A percentile compares a stretch with the other conserved stretches of the same genome.
phyloP scores from a whole-genome alignment of 2,113 vertebrate species.

The Gallinago jamesoni region DNA sequence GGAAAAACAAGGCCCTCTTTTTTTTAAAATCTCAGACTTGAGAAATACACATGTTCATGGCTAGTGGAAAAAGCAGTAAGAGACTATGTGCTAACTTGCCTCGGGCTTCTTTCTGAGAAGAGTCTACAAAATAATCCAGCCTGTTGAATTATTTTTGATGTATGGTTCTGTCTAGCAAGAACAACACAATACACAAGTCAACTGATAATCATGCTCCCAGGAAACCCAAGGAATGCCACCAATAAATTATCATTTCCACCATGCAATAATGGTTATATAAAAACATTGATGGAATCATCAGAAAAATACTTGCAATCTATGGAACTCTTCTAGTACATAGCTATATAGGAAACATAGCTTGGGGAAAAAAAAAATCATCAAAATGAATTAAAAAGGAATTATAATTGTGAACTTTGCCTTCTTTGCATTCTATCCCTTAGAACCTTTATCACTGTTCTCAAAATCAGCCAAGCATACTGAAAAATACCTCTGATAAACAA shows the following conservation, averaged over 20 bases:
- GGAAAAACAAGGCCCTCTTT: not conserved
- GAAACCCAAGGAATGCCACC: not conserved
- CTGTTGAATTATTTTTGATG: constrained; percentile 31
- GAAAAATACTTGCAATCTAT: not conserved
- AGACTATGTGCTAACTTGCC: constrained; percentile 40
- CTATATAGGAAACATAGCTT: not conserved
- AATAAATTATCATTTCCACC: not conserved
- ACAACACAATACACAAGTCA: not conserved
- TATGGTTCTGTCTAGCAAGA: constrained; percentile 6
- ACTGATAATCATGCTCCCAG: not conserved
- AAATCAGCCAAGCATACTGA: not conserved
- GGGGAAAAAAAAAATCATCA: not conserved
- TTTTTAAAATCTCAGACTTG: not conserved
- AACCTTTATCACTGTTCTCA: not conserved
- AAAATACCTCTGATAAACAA: not conserved
- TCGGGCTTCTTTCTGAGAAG: constrained; percentile 2
- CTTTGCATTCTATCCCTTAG: not conserved
- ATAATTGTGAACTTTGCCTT: not conserved
- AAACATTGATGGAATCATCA: not conserved
- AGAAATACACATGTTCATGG: not conserved
- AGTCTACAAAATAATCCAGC: constrained; percentile 41
- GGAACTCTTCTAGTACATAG: not conserved
- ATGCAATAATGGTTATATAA: not conserved
- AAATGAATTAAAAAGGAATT: not conserved
- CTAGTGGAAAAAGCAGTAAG: not conserved